Base-by-base conservation (phyloP, 2,113 vertebrate genomes). In the Anarhynchus alexandrinus region DNA sequence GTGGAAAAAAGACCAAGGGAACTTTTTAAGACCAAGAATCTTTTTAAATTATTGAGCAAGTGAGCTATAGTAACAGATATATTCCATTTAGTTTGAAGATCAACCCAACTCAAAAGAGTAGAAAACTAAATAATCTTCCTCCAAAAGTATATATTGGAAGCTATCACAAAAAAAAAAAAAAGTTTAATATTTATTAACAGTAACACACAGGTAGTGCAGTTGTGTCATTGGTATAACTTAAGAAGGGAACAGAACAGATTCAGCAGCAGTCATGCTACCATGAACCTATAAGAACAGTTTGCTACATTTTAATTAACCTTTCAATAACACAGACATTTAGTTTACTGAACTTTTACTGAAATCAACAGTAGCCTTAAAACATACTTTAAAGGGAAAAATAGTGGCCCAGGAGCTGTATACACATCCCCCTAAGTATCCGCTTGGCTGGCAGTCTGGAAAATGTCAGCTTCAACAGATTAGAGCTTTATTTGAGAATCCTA, bases 401-500 rank as follows among this genome's bases (percentile, higher is more conserved):
- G n/a, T 2, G 12, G 29, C 47, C 66, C 22, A 27, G 62, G 49
- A 92, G 70, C 52, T 94, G 36, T 11, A 45, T 22, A 55, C 11
- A 65, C 66, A 73, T 66, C 30, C 34, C 90, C n/a, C 47, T n/a
- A 59, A 58, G 43, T 52, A 84, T 66, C 19, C 0, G 3, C 91
- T 97, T 96, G 90, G 79, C 66, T 97, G 65, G 65, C 49, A 93
- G 85, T 61, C 62, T 96, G 82, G 91, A 92, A 97, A 91, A 92
- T 38, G 23, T 58, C 71, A 92, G 15, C 87, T 96, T 93, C 70
- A 90, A 87, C 86, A 72, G 57, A 96, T 73, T 96, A 95, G 62
- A 85, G 32, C 22, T 94, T 96, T 92, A 91, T 95, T 92, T 88
- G 71, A 85, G 58, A 61, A 45, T 85, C 81, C 67, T 94, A 91